A percentile compares a stretch with the other conserved stretches of the same genome.
phyloP scores from a whole-genome alignment of 2,797 vertebrate genomes.

The Aeoliscus strigatus region DNA sequence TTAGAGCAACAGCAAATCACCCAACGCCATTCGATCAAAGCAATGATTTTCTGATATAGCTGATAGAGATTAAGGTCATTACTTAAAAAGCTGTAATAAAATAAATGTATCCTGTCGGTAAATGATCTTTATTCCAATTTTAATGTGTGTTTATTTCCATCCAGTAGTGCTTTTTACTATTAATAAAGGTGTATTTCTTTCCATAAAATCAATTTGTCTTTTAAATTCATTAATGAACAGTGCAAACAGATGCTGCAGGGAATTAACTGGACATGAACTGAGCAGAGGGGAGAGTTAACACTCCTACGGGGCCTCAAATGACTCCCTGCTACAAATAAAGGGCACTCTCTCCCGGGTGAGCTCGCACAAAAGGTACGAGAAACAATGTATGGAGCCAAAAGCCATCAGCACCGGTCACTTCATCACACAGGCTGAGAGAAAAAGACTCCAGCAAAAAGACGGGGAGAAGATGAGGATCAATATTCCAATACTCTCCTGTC shows the following conservation, averaged over 20 bases:
- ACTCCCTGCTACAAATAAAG: slow-evolving; percentile 37
- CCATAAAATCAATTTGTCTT: too few species aligned
- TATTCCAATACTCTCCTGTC: slow-evolving; percentile 69
- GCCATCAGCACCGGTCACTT: slow-evolving; percentile 46
- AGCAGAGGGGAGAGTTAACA: slow-evolving; percentile 23
- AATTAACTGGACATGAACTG: slow-evolving; percentile 2
- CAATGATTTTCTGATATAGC: too few species aligned
- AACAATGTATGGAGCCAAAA: slow-evolving; percentile 50
- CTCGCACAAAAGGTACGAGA: slow-evolving; percentile 26
- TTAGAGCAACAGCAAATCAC: too few species aligned
- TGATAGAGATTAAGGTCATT: too few species aligned
- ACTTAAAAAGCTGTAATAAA: too few species aligned
- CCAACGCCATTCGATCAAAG: too few species aligned
- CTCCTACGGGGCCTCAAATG: slow-evolving; percentile 29
- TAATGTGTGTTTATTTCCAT: too few species aligned
- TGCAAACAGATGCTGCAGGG: slow-evolving; percentile 10
- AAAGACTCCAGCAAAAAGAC: slow-evolving; percentile 38
- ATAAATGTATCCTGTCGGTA: too few species aligned
- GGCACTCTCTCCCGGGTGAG: slow-evolving; percentile 12
- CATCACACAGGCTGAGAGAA: slow-evolving; percentile 43
- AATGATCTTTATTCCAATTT: too few species aligned
- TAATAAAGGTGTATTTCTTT: too few species aligned
- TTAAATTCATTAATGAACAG: slow-evolving; percentile 7
- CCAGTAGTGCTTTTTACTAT: too few species aligned
- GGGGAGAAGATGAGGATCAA: slow-evolving; percentile 56